Conservation (phyloP, 2,797 vertebrate species). For the Avahi laniger region DNA sequence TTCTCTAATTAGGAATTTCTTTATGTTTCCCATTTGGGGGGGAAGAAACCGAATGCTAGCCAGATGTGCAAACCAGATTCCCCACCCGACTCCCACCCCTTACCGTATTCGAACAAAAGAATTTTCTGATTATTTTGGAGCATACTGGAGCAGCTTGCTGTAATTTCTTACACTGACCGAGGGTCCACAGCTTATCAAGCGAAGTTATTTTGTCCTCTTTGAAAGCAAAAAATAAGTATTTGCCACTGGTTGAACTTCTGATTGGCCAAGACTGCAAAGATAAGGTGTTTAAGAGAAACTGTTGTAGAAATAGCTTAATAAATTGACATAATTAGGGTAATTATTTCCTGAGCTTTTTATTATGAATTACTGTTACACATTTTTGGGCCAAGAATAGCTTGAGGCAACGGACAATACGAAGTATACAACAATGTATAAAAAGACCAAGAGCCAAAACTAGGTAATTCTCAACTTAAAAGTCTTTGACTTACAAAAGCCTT, state of each 20-base stretch:
- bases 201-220: background rate
- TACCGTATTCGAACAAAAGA: slow-evolving; percentile 26
- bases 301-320: background rate
- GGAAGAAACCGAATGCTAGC: background rate
- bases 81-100: background rate
- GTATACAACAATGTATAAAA: background rate
- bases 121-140: background rate
- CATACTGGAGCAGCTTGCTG: background rate
- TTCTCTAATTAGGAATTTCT: background rate
- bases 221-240: background rate
- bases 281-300: background rate
- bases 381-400: background rate
- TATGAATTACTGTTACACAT: background rate
- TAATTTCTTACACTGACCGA: background rate
- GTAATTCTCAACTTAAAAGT: slow-evolving; percentile 6
- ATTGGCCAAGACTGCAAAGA: background rate
- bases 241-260: background rate
- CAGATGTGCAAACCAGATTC: background rate
- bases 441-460: background rate
- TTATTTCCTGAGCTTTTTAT: background rate
- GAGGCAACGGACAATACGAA: background rate
- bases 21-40: background rate
- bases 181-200: background rate
- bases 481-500: slow-evolving; percentile 19
- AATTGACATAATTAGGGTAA: background rate